Conservation (phyloP, 2,113 vertebrate genomes). For the Arenaria interpres region DNA sequence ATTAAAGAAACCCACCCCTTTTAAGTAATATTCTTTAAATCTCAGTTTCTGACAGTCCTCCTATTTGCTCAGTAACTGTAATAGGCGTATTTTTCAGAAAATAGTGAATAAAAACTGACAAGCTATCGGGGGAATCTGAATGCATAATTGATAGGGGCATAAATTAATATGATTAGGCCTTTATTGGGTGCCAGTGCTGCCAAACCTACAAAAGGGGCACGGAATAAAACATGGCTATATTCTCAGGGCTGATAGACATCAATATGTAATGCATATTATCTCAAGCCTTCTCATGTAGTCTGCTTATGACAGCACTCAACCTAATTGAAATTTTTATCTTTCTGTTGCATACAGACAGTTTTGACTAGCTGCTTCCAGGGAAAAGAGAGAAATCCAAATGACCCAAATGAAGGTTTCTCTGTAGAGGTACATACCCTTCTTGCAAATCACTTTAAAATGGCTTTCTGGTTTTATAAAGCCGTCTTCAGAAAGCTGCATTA, state of each 20-base stretch:
- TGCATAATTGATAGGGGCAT: slow-evolving; percentile 93
- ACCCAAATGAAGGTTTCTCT: slow-evolving; percentile 70
- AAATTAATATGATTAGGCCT: slow-evolving; percentile 92
- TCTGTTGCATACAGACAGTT: slow-evolving; percentile 82
- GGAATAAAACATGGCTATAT: slow-evolving; percentile 83
- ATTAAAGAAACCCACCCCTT: slow-evolving; percentile 82
- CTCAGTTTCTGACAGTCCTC: slow-evolving; percentile 78
- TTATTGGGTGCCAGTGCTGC: slow-evolving; percentile 83
- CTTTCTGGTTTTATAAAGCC: slow-evolving; percentile 36
- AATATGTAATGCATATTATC: slow-evolving; percentile 90
- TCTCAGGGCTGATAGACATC: slow-evolving; percentile 85
- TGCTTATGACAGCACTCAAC: slow-evolving; percentile 80
- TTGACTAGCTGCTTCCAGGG: slow-evolving; percentile 75
- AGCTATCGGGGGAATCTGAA: slow-evolving; percentile 88
- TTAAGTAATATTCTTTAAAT: slow-evolving; percentile 88
- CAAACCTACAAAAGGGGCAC: slow-evolving; percentile 82
- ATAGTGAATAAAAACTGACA: slow-evolving; percentile 92
- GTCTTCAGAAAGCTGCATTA: slow-evolving; percentile 40
- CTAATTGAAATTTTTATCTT: slow-evolving; percentile 90
- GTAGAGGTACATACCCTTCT: slow-evolving; percentile 49
- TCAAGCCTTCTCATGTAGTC: slow-evolving; percentile 81
- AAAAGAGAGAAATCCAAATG: slow-evolving; percentile 69
- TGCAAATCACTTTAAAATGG: slow-evolving; percentile 62
- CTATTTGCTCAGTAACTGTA: slow-evolving; percentile 83
- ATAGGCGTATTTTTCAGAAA: slow-evolving; percentile 84